Conservation (phyloP, 92 coral and sea anemone genomes). For the Porites evermanni region DNA sequence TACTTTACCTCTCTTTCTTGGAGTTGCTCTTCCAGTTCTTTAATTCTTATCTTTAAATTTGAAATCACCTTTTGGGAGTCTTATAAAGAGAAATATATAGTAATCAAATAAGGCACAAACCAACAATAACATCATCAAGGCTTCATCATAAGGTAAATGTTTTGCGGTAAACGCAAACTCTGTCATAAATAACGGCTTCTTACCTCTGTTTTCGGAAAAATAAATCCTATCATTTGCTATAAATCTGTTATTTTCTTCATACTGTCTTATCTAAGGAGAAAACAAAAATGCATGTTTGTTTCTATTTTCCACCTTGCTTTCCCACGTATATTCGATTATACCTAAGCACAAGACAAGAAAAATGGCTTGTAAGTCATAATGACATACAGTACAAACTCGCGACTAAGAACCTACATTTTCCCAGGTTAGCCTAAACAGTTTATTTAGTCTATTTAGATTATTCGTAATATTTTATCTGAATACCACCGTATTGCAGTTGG, state of each 20-base stretch:
- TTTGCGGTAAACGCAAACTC: not conserved
- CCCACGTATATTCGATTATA: too few relatives aligned
- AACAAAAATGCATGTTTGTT: not conserved
- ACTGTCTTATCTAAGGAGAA: slow-evolving; percentile 76
- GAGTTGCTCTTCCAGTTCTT: slow-evolving; percentile 87
- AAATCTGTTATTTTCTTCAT: slow-evolving; percentile 94
- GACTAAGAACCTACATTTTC: too few relatives aligned
- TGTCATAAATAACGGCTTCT: not conserved
- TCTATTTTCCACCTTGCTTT: too few relatives aligned
- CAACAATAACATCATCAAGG: too few relatives aligned
- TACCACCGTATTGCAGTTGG: too few relatives aligned
- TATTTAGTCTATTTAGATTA: too few relatives aligned
- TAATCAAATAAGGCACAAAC: not conserved
- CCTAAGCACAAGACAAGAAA: too few relatives aligned
- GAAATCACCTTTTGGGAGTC: slow-evolving; percentile 72
- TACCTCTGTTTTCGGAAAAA: slow-evolving; percentile 84
- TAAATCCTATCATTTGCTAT: slow-evolving; percentile 82
- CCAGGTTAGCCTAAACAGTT: too few relatives aligned
- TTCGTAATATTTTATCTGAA: too few relatives aligned
- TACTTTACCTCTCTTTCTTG: slow-evolving; percentile 78
- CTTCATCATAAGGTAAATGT: too few relatives aligned
- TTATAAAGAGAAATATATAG: not conserved
- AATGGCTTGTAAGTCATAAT: too few relatives aligned
- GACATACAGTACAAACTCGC: too few relatives aligned
- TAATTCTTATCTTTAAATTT: slow-evolving; percentile 75